Percentiles rank a stretch among this genome's conserved stretches.
These are phyloP conservation scores for Priapulus caudatus DNA, from an alignment of 2,888 invertebrate species.

Conservation along the genomic window DNA sequence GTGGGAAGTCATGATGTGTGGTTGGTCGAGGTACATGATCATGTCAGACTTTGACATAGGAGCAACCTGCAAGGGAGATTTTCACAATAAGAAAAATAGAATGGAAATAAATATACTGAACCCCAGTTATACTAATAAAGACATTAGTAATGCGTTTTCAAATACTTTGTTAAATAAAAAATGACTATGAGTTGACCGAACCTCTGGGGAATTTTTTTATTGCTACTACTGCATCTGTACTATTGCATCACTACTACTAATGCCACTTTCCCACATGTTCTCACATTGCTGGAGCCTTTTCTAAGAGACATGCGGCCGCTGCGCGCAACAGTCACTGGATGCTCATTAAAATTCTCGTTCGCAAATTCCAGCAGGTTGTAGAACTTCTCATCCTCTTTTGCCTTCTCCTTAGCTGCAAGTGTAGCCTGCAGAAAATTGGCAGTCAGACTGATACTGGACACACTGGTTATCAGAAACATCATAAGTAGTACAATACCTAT, in stretches of 20 bases:
- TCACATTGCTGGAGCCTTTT: neutral
- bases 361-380: conserved; percentile 84
- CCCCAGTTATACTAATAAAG: neutral
- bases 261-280: conserved; percentile 5
- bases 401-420: conserved; percentile 30
- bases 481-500: no score
- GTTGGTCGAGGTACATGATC: conserved; percentile 75
- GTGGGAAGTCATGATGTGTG: conserved; percentile 79
- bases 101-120: neutral
- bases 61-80: conserved; percentile 38
- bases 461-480: no score
- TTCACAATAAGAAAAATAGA: conserved; percentile 5
- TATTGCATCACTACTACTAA: no score
- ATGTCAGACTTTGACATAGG: conserved; percentile 78
- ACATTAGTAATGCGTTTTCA: neutral
- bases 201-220: no score
- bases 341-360: conserved; percentile 80
- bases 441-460: no score
- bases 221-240: no score
- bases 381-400: conserved; percentile 47
- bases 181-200: no score
- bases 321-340: conserved; percentile 40
- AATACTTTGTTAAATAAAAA: no score
- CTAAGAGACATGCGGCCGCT: neutral
- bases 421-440: conserved; percentile 7